Percentiles rank a stretch among this genome's conserved stretches.
Evolutionary conservation across 1,140 invertebrate genomes (phyloP).

Genomic region (Tetraneura akinire): DNA sequence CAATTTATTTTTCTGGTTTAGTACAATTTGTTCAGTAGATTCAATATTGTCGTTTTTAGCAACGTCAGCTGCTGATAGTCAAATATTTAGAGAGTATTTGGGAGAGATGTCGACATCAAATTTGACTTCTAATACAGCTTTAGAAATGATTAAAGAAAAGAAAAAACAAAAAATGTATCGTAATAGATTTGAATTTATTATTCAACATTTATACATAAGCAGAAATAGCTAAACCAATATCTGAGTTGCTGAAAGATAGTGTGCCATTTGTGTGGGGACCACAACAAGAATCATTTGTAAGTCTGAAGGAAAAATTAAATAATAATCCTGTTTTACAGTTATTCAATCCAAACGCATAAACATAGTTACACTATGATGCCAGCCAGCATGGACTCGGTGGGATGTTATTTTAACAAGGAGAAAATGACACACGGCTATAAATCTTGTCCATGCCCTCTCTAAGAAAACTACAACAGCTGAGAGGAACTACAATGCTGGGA

Average conservation of each 20-base stretch:
- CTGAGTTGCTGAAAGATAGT: conserved; percentile 11
- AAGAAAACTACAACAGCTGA: conserved; percentile 27
- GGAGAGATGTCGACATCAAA: neutral
- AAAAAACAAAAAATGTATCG: conserved; percentile 2
- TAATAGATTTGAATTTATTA: neutral
- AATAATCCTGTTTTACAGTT: conserved; percentile 51
- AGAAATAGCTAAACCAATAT: neutral
- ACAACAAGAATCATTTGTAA: neutral
- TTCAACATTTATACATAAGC: conserved; percentile 16
- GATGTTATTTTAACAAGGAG: conserved; percentile 20
- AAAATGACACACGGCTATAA: neutral
- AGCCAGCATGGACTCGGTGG: neutral
- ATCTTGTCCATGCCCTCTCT: conserved; percentile 19
- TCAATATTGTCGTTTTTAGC: too few species aligned
- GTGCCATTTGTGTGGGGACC: neutral
- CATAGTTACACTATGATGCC: conserved; percentile 41
- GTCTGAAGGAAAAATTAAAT: neutral
- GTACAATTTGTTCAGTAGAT: too few species aligned
- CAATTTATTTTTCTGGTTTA: too few species aligned
- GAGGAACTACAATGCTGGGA: conserved; percentile 9
- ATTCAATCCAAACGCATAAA: conserved; percentile 8
- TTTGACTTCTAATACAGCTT: neutral
- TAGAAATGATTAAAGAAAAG: neutral
- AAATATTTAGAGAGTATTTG: conserved; percentile 13
- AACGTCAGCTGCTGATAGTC: conserved; percentile 3